These are phyloP conservation scores for Congeria kusceri DNA, from an alignment of 2,888 invertebrate genomes.

Conservation along the genomic window DNA sequence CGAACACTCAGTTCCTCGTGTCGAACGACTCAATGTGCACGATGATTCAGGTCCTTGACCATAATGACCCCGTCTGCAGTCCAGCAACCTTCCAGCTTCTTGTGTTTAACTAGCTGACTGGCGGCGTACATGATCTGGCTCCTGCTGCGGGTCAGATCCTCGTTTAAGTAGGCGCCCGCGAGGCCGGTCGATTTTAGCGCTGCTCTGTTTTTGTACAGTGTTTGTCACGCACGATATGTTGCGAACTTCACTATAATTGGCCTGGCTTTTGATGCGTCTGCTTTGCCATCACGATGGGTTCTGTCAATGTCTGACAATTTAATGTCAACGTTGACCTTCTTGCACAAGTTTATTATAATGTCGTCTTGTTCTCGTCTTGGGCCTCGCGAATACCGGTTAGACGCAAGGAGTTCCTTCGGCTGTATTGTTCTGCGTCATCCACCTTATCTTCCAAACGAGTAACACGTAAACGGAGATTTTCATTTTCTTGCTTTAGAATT, in stretches of 20 bases:
- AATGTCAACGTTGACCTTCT: not conserved
- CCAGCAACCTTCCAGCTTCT: conserved; percentile 15
- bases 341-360: too few species aligned
- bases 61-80: conserved; percentile 14
- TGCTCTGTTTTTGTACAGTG: not conserved
- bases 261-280: not conserved
- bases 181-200: conserved; percentile 9
- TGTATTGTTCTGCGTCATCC: not conserved
- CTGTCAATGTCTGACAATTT: conserved; percentile 1
- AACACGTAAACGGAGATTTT: not conserved
- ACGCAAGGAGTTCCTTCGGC: conserved; percentile 17
- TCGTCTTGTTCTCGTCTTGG: not conserved
- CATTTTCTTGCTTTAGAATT: not conserved
- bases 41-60: conserved; percentile 6
- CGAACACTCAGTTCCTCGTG: too few species aligned
- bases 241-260: conserved; percentile 23
- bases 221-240: conserved; percentile 9
- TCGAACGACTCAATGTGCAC: not conserved
- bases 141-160: conserved; percentile 16
- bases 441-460: not conserved
- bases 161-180: conserved; percentile 8
- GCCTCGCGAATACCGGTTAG: not conserved
- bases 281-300: conserved; percentile 18
- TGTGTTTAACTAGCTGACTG: conserved; percentile 13
- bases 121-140: conserved; percentile 7